Conservation (phyloP, 2,888 invertebrate species). For the Chymomyza procnemis region DNA sequence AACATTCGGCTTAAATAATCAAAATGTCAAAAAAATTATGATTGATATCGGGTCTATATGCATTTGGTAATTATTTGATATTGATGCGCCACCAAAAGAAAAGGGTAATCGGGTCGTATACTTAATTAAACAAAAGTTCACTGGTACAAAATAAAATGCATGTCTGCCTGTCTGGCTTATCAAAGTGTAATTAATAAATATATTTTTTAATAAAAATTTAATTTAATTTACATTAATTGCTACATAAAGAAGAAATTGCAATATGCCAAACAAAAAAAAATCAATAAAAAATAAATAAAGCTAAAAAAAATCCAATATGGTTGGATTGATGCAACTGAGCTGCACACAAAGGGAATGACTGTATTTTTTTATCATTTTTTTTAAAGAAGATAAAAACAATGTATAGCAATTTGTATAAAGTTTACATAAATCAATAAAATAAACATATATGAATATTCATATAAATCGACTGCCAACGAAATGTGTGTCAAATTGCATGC, state of each 20-base stretch:
- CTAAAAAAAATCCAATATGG: not conserved
- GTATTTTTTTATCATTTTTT: not conserved
- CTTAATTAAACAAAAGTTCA: slow-evolving; percentile 57
- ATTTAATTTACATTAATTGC: slow-evolving; percentile 50
- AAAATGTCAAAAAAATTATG: slow-evolving; percentile 38
- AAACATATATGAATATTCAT: not conserved
- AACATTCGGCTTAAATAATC: slow-evolving; percentile 9
- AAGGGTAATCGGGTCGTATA: slow-evolving; percentile 3
- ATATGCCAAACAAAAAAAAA: slow-evolving; percentile 10
- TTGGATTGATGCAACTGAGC: not conserved
- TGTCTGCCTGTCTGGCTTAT: not conserved
- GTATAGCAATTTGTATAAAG: slow-evolving; percentile 27
- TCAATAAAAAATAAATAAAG: too few species aligned
- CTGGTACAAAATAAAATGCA: slow-evolving; percentile 49
- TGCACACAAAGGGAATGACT: not conserved
- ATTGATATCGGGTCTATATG: slow-evolving; percentile 45
- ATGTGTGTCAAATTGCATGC: slow-evolving; percentile 43
- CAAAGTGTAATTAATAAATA: slow-evolving; percentile 52
- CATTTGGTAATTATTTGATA: slow-evolving; percentile 27
- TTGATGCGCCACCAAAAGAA: not conserved
- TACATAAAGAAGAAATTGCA: slow-evolving; percentile 33
- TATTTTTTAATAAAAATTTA: slow-evolving; percentile 43
- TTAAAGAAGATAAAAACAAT: not conserved
- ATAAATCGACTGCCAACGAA: not conserved
- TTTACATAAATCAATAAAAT: slow-evolving; percentile 39